phyloP scores from a whole-genome alignment of 2,888 invertebrate species.

The Loripinus fragilis region DNA sequence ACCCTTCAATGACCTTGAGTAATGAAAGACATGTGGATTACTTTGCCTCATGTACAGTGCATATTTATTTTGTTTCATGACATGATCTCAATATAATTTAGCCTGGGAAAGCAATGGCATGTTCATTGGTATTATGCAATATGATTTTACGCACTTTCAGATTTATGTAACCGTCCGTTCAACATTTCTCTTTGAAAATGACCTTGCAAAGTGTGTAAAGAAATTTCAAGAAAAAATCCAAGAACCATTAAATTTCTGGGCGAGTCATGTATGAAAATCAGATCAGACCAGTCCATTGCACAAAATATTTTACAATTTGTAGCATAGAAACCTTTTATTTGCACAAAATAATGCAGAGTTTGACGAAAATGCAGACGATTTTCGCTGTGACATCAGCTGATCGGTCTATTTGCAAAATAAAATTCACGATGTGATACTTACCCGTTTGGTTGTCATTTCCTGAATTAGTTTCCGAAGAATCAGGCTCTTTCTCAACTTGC shows the following conservation, averaged over 20 bases:
- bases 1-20: conserved; percentile 16
- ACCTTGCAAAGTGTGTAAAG: conserved; percentile 37
- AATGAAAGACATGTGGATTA: neutral
- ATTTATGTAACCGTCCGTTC: neutral
- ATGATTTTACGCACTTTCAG: too few relatives aligned
- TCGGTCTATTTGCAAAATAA: neutral
- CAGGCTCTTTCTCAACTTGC: neutral
- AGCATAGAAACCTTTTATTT: too few relatives aligned
- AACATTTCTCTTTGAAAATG: conserved; percentile 38
- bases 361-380: conserved; percentile 15
- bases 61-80: neutral
- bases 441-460: neutral
- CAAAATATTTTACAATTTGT: too few relatives aligned
- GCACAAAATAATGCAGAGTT: neutral
- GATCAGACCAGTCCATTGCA: too few relatives aligned
- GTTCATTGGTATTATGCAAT: too few relatives aligned
- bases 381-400: conserved; percentile 1
- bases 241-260: too few relatives aligned
- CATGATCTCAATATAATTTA: too few relatives aligned
- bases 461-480: neutral
- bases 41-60: neutral
- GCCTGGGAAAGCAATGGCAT: too few relatives aligned
- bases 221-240: too few relatives aligned
- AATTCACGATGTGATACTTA: neutral
- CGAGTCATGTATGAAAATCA: too few relatives aligned